Evolutionary conservation across 2,888 invertebrate genomes (phyloP), one percentile per base, ranked within the genome.

Genomic region (Parnassius glacialis): DNA sequence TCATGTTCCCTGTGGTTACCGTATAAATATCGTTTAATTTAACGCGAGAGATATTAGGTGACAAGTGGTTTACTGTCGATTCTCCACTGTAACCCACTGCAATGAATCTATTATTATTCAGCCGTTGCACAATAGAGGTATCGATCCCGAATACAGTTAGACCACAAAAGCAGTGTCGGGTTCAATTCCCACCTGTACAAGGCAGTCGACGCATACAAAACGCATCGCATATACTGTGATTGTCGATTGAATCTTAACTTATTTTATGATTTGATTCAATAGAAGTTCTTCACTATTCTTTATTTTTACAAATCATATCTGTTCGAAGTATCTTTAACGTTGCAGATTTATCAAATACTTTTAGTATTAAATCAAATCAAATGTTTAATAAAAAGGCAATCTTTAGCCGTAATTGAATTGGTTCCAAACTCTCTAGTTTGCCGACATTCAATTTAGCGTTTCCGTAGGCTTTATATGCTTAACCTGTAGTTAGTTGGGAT

Each of bases 141-240:
- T 58, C 42, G 56, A 47, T 56, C 75, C 68, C 64, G 57, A 64
- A 71, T 74, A 80, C 80, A 73, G 77, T 79, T 78, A 75, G 74
- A 81, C 84, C 81, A 74, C 80, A 81, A 74, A 47, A 64, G 54
- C 69, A 72, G 76, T 76, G 74, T 76, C 72, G 71, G 71, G 73
- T 81, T 81, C 70, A 74, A 80, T 78, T 80, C 81, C 76, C 75
- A 70, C 66, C 79, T 80, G 74, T 80, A 79, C 76, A 80, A 69
- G 70, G 73, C 70, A 70, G 68, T 72, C 77, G 77, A 83, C 75
- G 78, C 75, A 62, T 62, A 73, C 16, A 13, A 50, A 73, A 68
- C 68, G 70, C 62, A 68, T 64, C 67, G 68, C 73, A 65, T 70
- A 61, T 68, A 65, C 53, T 52, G 65, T 62, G 62, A 67, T 62